phyloP scores from a whole-genome alignment of 2,888 invertebrate species.

The Caenorhabditis virilis region DNA sequence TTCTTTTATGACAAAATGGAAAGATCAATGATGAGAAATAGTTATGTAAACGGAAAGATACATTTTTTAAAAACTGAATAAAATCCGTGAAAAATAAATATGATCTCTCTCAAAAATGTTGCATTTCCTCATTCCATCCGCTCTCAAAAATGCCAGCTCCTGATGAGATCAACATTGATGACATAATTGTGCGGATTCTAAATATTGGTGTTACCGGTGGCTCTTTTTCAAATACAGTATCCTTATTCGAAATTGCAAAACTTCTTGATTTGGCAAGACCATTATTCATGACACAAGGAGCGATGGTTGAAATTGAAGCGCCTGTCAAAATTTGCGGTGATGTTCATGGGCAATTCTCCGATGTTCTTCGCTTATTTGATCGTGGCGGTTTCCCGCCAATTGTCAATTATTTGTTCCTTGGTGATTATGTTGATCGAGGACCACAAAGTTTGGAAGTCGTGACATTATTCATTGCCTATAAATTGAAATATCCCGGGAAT shows the following conservation, averaged over 20 bases:
- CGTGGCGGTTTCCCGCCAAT: constrained; percentile 57
- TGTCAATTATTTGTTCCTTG: constrained; percentile 60
- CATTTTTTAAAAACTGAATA: too few species aligned
- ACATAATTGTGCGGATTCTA: constrained; percentile 14
- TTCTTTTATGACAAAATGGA: too few species aligned
- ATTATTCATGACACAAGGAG: constrained; percentile 20
- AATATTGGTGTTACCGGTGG: constrained; percentile 11
- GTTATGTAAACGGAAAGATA: too few species aligned
- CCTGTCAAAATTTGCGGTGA: constrained; percentile 61
- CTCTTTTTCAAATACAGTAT: constrained; percentile 1
- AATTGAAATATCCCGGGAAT: constrained; percentile 50
- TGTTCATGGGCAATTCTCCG: constrained; percentile 57
- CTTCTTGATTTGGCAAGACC: constrained; percentile 17
- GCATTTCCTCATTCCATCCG: too few species aligned
- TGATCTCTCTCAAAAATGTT: too few species aligned
- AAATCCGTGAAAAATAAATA: too few species aligned
- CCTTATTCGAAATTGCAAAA: neutral
- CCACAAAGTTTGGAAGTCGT: constrained; percentile 54
- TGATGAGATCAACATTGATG: constrained; percentile 16
- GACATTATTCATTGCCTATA: constrained; percentile 53
- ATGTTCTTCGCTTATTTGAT: constrained; percentile 56
- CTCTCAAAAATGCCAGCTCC: too few species aligned
- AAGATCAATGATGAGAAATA: too few species aligned
- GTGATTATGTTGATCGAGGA: constrained; percentile 60
- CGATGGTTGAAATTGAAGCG: constrained; percentile 52